phyloP scores from a whole-genome alignment of 2,888 invertebrate genomes.

The Euspilapteryx auroguttella region DNA sequence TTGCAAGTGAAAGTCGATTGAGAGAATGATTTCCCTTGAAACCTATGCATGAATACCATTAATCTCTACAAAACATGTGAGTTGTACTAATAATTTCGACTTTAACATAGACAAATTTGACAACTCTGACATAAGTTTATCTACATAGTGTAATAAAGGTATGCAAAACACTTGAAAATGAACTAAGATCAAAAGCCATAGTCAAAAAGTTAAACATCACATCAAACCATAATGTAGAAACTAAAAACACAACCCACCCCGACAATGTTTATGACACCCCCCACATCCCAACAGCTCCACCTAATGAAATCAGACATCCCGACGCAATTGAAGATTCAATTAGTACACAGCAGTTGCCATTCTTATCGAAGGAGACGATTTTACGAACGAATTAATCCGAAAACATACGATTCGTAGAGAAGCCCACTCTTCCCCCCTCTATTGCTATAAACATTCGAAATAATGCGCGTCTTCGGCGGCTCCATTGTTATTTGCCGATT shows the following conservation, averaged over 20 bases:
- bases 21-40: slow-evolving; percentile 58
- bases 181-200: too few relatives aligned
- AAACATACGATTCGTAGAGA: slow-evolving; percentile 59
- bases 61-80: too few relatives aligned
- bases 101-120: too few relatives aligned
- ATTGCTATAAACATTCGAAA: slow-evolving; percentile 3
- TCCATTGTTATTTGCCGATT: slow-evolving; percentile 43
- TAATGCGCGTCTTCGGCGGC: slow-evolving; percentile 5
- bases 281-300: slow-evolving; percentile 10
- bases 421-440: slow-evolving; percentile 38
- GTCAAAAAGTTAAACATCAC: too few relatives aligned
- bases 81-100: too few relatives aligned
- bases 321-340: slow-evolving; percentile 58
- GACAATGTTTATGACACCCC: too few relatives aligned
- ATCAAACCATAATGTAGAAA: too few relatives aligned
- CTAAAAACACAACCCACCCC: too few relatives aligned
- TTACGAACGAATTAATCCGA: slow-evolving; percentile 61
- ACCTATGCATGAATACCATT: slow-evolving; percentile 60
- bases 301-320: slow-evolving; percentile 56
- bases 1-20: slow-evolving; percentile 40
- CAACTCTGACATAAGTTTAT: too few relatives aligned
- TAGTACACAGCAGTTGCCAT: slow-evolving; percentile 56
- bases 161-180: too few relatives aligned
- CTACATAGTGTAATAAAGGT: too few relatives aligned
- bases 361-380: slow-evolving; percentile 59